Percentiles rank a stretch among this genome's conserved stretches.
Conservation (phyloP, 2,888 invertebrate species). For the Stramonita haemastoma region DNA sequence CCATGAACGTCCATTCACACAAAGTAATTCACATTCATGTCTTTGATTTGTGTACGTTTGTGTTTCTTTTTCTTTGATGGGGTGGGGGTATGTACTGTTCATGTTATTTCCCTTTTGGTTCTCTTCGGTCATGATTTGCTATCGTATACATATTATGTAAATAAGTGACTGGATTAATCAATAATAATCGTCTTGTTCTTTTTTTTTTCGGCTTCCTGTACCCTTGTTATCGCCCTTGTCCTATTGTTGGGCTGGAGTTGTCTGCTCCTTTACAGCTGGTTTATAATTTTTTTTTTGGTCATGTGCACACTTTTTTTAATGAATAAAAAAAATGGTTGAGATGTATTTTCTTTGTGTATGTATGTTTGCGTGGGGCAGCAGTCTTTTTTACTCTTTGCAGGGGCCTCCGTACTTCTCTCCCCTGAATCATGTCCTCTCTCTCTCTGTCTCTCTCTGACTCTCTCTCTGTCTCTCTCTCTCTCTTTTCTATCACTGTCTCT, state of each 20-base stretch:
- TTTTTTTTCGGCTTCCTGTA: neutral
- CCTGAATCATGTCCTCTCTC: neutral
- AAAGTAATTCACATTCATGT: neutral
- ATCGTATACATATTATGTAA: slow-evolving; percentile 8
- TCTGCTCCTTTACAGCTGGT: slow-evolving; percentile 22
- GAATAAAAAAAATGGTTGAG: slow-evolving; percentile 28
- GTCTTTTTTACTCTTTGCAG: neutral
- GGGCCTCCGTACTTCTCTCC: neutral
- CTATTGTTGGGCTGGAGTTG: slow-evolving; percentile 20
- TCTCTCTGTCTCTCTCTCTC: slow-evolving; percentile 19
- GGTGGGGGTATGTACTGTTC: neutral
- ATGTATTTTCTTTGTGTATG: neutral
- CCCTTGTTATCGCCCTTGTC: slow-evolving; percentile 18
- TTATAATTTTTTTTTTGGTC: slow-evolving; percentile 26
- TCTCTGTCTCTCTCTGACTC: slow-evolving; percentile 14
- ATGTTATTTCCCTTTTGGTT: neutral
- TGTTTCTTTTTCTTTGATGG: neutral
- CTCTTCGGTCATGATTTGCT: neutral
- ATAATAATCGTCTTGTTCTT: neutral
- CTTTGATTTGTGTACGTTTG: neutral
- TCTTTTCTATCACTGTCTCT: neutral
- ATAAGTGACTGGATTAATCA: slow-evolving; percentile 17
- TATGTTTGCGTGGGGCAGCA: neutral
- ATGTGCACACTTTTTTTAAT: slow-evolving; percentile 34
- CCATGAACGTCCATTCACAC: slow-evolving; percentile 9